Evolutionary conservation across 1,140 invertebrate species (phyloP).

Genomic region (Centruroides sculpturatus): DNA sequence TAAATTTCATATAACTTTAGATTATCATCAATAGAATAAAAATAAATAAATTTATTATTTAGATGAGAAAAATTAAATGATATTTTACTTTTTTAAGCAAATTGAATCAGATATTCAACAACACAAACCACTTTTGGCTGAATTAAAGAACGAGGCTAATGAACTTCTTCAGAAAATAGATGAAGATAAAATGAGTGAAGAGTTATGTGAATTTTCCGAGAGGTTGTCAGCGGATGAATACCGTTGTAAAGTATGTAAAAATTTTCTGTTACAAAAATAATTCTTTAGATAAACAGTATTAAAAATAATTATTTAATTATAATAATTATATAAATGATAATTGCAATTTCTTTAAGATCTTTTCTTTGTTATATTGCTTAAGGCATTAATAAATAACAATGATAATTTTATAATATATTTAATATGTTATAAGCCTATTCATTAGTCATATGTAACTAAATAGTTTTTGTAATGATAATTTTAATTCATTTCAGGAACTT

Average conservation of each 20-base stretch:
- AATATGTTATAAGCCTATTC: not conserved
- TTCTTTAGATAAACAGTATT: slow-evolving; percentile 34
- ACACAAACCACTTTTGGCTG: slow-evolving; percentile 54
- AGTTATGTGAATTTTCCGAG: slow-evolving; percentile 30
- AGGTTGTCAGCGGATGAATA: not conserved
- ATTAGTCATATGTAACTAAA: too few relatives aligned
- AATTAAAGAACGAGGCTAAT: slow-evolving; percentile 49
- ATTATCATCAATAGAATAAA: too few relatives aligned
- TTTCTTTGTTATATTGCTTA: too few relatives aligned
- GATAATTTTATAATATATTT: not conserved
- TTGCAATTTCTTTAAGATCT: not conserved
- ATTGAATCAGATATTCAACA: slow-evolving; percentile 54
- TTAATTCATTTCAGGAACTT: slow-evolving; percentile 14
- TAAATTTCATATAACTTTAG: too few relatives aligned
- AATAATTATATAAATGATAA: not conserved
- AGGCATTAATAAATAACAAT: too few relatives aligned
- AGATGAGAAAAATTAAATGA: not conserved
- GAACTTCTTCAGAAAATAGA: slow-evolving; percentile 54
- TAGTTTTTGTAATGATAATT: not conserved
- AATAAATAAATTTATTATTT: not conserved
- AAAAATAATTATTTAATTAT: slow-evolving; percentile 20
- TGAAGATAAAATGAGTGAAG: slow-evolving; percentile 42
- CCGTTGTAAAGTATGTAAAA: not conserved
- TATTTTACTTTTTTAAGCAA: slow-evolving; percentile 27
- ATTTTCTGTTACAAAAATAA: not conserved